These are phyloP conservation scores for Cassiopea andromeda DNA, from an alignment of 30 jellyfish, hydroid and myxozoan genomes.

Conservation along the genomic window DNA sequence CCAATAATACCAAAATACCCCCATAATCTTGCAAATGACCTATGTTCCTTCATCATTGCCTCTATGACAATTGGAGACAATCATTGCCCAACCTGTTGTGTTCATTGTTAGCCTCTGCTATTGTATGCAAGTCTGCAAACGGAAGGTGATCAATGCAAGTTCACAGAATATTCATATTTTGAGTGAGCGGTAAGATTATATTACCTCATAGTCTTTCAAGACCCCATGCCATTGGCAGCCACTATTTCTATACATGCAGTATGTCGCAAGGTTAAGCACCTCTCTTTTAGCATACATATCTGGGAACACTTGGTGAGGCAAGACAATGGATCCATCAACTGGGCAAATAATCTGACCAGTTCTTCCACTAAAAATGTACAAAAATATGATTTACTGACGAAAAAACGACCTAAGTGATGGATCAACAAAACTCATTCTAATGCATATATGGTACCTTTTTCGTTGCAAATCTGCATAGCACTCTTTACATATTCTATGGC, in stretches of 20 bases:
- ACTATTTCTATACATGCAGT: constrained; percentile 41
- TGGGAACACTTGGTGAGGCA: constrained; percentile 45
- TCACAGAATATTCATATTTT: too few species aligned
- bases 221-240: constrained; percentile 72
- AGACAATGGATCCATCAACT: constrained; percentile 34
- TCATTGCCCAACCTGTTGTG: too few species aligned
- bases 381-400: background rate
- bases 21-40: too few species aligned
- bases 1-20: too few species aligned
- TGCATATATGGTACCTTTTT: background rate
- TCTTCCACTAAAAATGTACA: constrained; percentile 11
- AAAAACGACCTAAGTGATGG: background rate
- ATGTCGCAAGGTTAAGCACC: constrained; percentile 32
- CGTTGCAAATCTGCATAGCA: constrained; percentile 39
- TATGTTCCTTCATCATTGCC: too few species aligned
- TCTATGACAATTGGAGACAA: too few species aligned
- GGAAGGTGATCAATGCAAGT: too few species aligned
- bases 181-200: too few species aligned
- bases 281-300: constrained; percentile 64
- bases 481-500: constrained; percentile 74
- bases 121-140: too few species aligned
- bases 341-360: constrained; percentile 57
- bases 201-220: constrained; percentile 45
- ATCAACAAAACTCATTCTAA: background rate
- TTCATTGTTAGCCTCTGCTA: too few species aligned